Base-by-base conservation (phyloP, 2,888 invertebrate species). In the Agrypnus murinus region DNA sequence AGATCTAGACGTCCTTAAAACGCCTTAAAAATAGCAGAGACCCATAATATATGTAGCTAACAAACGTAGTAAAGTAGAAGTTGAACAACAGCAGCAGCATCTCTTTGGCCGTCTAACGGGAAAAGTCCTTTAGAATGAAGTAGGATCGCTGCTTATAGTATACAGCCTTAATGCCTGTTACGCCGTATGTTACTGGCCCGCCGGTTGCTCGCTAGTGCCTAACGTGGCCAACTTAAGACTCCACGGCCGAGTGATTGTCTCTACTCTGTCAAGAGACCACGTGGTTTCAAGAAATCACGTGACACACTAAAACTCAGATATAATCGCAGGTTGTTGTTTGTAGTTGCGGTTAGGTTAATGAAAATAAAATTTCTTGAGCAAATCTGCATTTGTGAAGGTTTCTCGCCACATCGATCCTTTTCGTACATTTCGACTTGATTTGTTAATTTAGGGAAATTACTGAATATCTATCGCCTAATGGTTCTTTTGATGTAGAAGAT, bases 231-330 rank as follows among this genome's bases (percentile, higher is more conserved):
- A 70, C 70, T 72, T 71, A 55, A 25, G 71, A 71, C 65, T 68
- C 65, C 71, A 71, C 65, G 67, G 71, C 67, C 55, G 50, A 59
- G 65, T 50, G 69, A 60, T 45, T 65, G 60, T 70, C 53, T 45
- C 53, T 45, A 34, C 55, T n/a, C n/a, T 43, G 66, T 55, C 65
- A 68, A n/a, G n/a, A n/a, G 67, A 73, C 73, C 75, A 75, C 75
- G 75, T 75, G 75, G 75, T 65, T n/a, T 57, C 60, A 50, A 66
- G 36, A 32, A 53, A 66, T 71, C 73, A 71, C 73, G 69, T 75
- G 75, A 73, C 63, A 69, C 25, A 59, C 46, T 65, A 60, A 25
- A 32, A n/a, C 12, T 32, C 43, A 25, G 59, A 59, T 50, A 64
- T 59, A 53, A 59, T 65, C 60, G 40, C 64, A 58, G 67, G 60